Base-by-base conservation (phyloP, 2,797 vertebrate genomes). In the Phrynocephalus guinanensis region DNA sequence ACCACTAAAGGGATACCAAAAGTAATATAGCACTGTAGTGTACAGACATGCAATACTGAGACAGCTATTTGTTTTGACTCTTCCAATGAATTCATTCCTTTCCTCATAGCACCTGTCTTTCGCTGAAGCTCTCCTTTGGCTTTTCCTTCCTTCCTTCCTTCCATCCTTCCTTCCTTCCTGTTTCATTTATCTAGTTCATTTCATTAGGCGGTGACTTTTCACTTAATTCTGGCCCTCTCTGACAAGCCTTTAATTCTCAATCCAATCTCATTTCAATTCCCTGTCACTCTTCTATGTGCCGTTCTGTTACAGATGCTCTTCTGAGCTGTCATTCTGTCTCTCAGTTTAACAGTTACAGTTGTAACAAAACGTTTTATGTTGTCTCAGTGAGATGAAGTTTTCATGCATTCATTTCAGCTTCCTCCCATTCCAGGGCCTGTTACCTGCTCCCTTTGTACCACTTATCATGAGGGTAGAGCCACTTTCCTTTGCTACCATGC, bases 161-260 rank as follows among this genome's bases (percentile, higher is more conserved):
- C 15, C 67, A 6, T 44, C 38, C 52, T 56, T 56, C 52, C 52
- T 78, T 50, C 48, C n/a, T 83, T 83, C 15, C 67, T 11, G 6
- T 24, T 67, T 81, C 67, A 28, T 83, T 70, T 6, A 44, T 82
- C 44, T 70, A 28, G 66, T 66, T 52, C 68, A 26, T 71, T 83
- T 50, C 20, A 71, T 83, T 50, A 83, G 48, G 18, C 50, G 24
- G 28, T 30, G 68, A 26, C 63, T 38, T 67, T 67, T 66, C 60
- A 44, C 63, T 44, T 81, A 66, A 81, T 63, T 63, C 60, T 63
- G 60, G 60, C 60, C 13, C 60, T 63, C 52, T 24, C 30, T 28
- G 20, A 33, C 33, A 72, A 83, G 28, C 68, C 72, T 72, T 52
- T n/a, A 83, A 83, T 72, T 83, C 67, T 83, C 81, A 71, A n/a